Base-by-base conservation (phyloP, 2,113 vertebrate species). In the Cynoglossus semilaevis region DNA sequence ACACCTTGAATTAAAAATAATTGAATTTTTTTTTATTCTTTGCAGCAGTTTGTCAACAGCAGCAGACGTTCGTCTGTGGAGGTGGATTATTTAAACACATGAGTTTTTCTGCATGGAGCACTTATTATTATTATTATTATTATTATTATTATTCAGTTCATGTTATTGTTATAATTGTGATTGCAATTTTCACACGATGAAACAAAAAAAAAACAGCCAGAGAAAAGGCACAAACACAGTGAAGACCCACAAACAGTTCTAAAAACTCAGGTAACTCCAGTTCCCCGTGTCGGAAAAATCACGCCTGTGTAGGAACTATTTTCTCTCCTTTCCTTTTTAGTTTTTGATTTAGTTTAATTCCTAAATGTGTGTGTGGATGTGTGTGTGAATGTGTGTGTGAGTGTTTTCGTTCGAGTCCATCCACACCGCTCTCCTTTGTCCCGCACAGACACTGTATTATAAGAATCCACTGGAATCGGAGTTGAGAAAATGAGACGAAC, bases 241-340 rank as follows among this genome's bases (percentile, higher is more conserved):
- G 80, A 87, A 86, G 82, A 86, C 79, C 80, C 80, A 85, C 79
- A 88, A 82, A n/a, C n/a, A n/a, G n/a, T n/a, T n/a, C n/a, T n/a
- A n/a, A n/a, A 77, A 87, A 91, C 91, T 92, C 91, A 92, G 91
- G 91, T 89, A 91, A 88, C 88, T 88, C 83, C 85, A 87, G 87
- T 84, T 88, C 86, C 85, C 90, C 83, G 69, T 80, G 72, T 85
- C 70, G 50, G 79, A 82, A 81, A 29, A 61, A 74, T 77, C 74
- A 81, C 77, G 70, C 81, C 78, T 79, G 77, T 79, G n/a, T n/a
- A n/a, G n/a, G n/a, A n/a, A n/a, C 71, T 70, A 79, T 56, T 55
- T 70, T 58, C 11, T 73, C 59, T 53, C 54, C 7, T 67, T 50
- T 1, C 29, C 63, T 19, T 76, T 22, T 79, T 14, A 67, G 50